A percentile compares a stretch with the other conserved stretches of the same genome.
phyloP scores from a whole-genome alignment of 2,113 vertebrate species.

The Carassius gibelio region DNA sequence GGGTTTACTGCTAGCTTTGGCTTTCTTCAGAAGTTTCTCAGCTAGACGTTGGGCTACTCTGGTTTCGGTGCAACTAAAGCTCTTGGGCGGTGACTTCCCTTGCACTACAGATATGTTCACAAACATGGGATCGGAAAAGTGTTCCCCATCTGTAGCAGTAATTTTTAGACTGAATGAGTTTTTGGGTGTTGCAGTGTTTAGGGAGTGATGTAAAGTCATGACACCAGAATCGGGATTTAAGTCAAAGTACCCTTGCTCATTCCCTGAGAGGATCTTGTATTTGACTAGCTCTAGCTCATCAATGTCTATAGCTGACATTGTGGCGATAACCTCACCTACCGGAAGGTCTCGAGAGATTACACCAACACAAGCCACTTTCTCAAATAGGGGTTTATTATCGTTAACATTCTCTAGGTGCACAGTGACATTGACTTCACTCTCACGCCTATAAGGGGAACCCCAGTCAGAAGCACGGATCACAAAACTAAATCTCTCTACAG shows the following conservation, averaged over 20 bases:
- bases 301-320: slow-evolving; percentile 94
- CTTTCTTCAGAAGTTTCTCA: slow-evolving; percentile 93
- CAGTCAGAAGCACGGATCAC: slow-evolving; percentile 95
- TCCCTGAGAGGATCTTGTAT: slow-evolving; percentile 95
- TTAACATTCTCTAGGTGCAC: slow-evolving; percentile 91
- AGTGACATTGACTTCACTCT: slow-evolving; percentile 92
- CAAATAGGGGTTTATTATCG: slow-evolving; percentile 94
- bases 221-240: slow-evolving; percentile 95
- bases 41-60: slow-evolving; percentile 92
- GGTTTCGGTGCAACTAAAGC: slow-evolving; percentile 91
- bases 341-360: slow-evolving; percentile 89
- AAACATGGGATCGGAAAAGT: slow-evolving; percentile 92
- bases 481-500: slow-evolving; percentile 88
- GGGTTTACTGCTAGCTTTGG: slow-evolving; percentile 85
- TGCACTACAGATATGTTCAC: slow-evolving; percentile 92
- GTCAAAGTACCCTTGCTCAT: slow-evolving; percentile 89
- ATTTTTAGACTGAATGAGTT: slow-evolving; percentile 89
- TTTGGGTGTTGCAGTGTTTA: slow-evolving; percentile 81
- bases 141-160: slow-evolving; percentile 94
- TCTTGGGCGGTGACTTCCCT: slow-evolving; percentile 84
- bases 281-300: slow-evolving; percentile 94
- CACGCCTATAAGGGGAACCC: slow-evolving; percentile 94
- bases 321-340: slow-evolving; percentile 87
- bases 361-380: slow-evolving; percentile 92
- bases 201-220: slow-evolving; percentile 83